Conservation (phyloP, 2,888 invertebrate genomes). For the Eupeodes luniger region DNA sequence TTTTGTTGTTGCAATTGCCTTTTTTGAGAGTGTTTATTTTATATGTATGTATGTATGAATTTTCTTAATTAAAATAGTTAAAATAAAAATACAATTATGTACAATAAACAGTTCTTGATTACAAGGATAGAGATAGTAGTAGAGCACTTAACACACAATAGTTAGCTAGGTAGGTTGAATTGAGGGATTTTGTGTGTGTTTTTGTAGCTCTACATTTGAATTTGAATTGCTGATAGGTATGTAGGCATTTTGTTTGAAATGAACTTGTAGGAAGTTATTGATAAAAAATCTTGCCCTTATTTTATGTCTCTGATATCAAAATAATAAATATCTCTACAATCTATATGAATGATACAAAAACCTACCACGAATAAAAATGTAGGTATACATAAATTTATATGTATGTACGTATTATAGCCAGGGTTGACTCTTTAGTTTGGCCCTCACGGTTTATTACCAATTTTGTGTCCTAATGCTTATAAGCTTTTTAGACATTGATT, state of each 20-base stretch:
- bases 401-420: not conserved
- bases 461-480: constrained; percentile 46
- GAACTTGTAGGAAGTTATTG: not conserved
- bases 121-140: constrained; percentile 64
- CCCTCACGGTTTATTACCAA: constrained; percentile 53
- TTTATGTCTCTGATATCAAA: constrained; percentile 4
- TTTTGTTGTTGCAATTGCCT: constrained; percentile 26
- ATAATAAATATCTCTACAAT: not conserved
- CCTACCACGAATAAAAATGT: not conserved
- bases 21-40: constrained; percentile 54
- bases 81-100: constrained; percentile 46
- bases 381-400: not conserved
- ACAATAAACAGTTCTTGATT: constrained; percentile 50
- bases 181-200: constrained; percentile 2
- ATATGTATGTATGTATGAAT: too few species aligned
- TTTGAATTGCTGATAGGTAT: constrained; percentile 1
- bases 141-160: constrained; percentile 4
- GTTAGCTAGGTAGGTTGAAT: not conserved
- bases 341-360: constrained; percentile 2
- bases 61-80: constrained; percentile 55
- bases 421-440: constrained; percentile 20
- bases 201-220: not conserved
- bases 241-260: too few species aligned
- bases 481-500: constrained; percentile 25
- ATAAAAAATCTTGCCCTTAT: constrained; percentile 40